A percentile compares a stretch with the other conserved stretches of the same genome.
These are phyloP conservation scores for Lates calcarifer DNA, from an alignment of 2,113 vertebrate species.

Conservation along the genomic window DNA sequence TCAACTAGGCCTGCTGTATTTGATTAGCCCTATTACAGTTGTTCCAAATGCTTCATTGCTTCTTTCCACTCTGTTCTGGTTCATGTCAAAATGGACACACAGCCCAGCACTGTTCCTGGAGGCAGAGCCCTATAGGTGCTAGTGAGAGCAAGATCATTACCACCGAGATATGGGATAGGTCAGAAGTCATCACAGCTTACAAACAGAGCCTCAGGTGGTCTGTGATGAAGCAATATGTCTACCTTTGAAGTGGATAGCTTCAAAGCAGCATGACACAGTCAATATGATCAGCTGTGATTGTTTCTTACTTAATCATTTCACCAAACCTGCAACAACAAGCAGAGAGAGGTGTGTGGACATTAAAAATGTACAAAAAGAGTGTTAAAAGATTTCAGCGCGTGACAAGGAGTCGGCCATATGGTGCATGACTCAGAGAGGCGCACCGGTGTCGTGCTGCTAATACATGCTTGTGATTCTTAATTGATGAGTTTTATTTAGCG, in stretches of 20 bases:
- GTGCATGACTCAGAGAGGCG: conserved; percentile 42
- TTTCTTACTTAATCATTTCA: neutral
- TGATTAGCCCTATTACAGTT: neutral
- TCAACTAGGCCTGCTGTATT: neutral
- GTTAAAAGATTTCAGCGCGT: neutral
- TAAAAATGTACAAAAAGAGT: neutral
- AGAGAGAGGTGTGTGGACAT: neutral
- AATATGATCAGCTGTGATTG: neutral
- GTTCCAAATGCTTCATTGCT: neutral
- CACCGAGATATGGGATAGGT: neutral
- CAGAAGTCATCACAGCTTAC: conserved; percentile 11
- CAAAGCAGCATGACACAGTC: conserved; percentile 3
- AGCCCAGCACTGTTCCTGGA: neutral
- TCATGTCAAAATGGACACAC: neutral
- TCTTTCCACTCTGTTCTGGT: neutral
- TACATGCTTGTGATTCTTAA: conserved; percentile 4
- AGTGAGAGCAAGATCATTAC: neutral
- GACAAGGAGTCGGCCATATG: neutral
- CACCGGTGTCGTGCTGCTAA: neutral
- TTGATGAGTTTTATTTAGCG: conserved; percentile 26
- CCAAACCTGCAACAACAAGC: neutral
- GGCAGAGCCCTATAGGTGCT: neutral
- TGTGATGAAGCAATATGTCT: conserved; percentile 21
- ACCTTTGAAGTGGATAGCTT: conserved; percentile 3
- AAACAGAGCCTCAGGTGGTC: conserved; percentile 24